phyloP scores from a whole-genome alignment of 2,797 vertebrate species.

The Eulemur rubriventer region DNA sequence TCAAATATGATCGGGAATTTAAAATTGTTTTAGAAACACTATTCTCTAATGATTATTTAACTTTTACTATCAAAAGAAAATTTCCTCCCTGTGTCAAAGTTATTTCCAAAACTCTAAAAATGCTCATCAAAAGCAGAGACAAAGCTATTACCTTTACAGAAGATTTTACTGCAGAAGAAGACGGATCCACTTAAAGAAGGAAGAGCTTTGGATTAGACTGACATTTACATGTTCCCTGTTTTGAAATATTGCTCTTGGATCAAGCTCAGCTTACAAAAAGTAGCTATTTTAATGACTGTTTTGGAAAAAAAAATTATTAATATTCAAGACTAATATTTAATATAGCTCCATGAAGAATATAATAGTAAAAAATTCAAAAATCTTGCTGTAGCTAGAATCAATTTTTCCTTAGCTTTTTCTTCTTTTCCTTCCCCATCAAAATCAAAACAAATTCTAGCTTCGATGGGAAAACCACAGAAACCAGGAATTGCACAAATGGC shows the following conservation, averaged over 20 bases:
- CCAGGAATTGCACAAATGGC: background rate
- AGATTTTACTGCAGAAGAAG: background rate
- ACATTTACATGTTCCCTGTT: background rate
- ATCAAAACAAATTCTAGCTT: background rate
- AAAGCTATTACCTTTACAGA: background rate
- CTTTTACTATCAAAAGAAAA: background rate
- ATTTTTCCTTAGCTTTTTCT: background rate
- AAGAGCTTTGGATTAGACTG: background rate
- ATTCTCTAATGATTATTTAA: background rate
- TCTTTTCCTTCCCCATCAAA: background rate
- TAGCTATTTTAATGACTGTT: conserved; percentile 3
- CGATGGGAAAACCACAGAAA: background rate
- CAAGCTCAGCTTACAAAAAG: background rate
- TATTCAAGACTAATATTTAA: background rate
- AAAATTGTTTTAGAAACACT: background rate
- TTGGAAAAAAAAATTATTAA: background rate
- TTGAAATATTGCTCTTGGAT: background rate
- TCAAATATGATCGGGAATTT: background rate
- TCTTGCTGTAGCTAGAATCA: background rate
- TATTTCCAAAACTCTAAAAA: background rate
- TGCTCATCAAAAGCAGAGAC: background rate
- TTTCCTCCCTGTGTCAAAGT: background rate
- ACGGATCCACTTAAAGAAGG: background rate
- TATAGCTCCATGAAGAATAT: background rate
- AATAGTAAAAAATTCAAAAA: background rate